Evolutionary conservation across 2,113 vertebrate species (phyloP).

Genomic region (Vireo altiloquus): DNA sequence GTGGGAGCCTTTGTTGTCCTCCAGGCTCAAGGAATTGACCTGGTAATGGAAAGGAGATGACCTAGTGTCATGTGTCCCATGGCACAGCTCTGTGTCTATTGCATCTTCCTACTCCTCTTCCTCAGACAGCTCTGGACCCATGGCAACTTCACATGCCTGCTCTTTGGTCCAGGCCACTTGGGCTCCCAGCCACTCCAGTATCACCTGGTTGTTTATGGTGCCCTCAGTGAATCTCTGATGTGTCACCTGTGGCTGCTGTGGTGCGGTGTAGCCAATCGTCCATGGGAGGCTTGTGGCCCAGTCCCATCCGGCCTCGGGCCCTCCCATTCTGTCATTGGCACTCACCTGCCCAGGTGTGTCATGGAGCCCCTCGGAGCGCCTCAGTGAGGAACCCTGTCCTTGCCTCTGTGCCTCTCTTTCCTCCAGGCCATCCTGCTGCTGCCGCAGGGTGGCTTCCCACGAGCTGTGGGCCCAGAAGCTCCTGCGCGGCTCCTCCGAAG

Average conservation of each 20-base stretch:
- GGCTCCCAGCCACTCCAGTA: background rate
- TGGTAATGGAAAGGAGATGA: background rate
- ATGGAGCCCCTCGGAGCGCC: rapidly evolving
- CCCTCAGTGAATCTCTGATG: background rate
- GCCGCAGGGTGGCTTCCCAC: rapidly evolving
- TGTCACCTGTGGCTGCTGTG: background rate
- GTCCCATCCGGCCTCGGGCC: rapidly evolving
- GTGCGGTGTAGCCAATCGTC: background rate
- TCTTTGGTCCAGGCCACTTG: background rate
- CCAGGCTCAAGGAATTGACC: background rate
- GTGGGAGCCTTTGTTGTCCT: background rate
- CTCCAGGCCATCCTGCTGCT: background rate
- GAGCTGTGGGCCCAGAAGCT: rapidly evolving
- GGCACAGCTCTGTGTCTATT: background rate
- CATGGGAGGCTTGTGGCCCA: background rate
- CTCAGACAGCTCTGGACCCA: background rate
- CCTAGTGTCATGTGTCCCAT: background rate
- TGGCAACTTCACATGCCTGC: background rate
- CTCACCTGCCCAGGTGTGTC: background rate
- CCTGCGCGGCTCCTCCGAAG: rapidly evolving
- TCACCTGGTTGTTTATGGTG: background rate
- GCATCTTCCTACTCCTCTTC: background rate
- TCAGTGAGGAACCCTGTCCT: rapidly evolving
- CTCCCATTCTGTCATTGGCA: rapidly evolving
- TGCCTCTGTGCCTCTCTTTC: background rate